Conservation (phyloP, 2,888 invertebrate genomes). For the Leptopilina drosophilae region DNA sequence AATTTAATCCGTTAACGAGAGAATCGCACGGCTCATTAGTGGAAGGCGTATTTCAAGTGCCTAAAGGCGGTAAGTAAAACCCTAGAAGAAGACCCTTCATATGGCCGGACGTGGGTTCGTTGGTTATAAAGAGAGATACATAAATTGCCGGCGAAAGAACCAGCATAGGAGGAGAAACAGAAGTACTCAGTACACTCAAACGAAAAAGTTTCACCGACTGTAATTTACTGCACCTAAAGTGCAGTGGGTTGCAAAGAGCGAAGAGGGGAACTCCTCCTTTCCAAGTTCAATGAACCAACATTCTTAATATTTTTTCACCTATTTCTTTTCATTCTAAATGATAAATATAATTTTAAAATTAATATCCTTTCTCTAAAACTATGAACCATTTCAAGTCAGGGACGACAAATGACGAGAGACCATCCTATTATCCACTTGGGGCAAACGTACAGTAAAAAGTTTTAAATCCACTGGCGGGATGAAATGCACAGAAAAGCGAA, state of each 20-base stretch:
- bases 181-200: constrained; percentile 37
- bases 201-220: constrained; percentile 32
- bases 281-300: constrained; percentile 12
- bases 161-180: constrained; percentile 19
- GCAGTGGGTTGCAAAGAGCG: too few species aligned
- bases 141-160: constrained; percentile 26
- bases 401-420: constrained; percentile 24
- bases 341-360: too few species aligned
- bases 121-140: constrained; percentile 15
- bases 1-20: constrained; percentile 69
- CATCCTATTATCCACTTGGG: constrained; percentile 58
- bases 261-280: not conserved
- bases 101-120: constrained; percentile 36
- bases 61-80: constrained; percentile 43
- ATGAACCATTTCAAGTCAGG: constrained; percentile 15
- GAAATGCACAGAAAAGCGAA: constrained; percentile 38
- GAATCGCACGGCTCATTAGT: constrained; percentile 67
- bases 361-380: too few species aligned
- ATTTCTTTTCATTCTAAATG: too few species aligned
- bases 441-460: constrained; percentile 58
- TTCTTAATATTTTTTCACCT: too few species aligned
- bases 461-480: constrained; percentile 52
- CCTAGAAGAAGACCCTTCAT: constrained; percentile 36
- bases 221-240: constrained; percentile 31
- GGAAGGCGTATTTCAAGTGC: constrained; percentile 52